Percentiles rank a stretch among this genome's conserved stretches.
These are phyloP conservation scores for Sebastes taczanowskii DNA, from an alignment of 2,797 vertebrate genomes.

Conservation along the genomic window DNA sequence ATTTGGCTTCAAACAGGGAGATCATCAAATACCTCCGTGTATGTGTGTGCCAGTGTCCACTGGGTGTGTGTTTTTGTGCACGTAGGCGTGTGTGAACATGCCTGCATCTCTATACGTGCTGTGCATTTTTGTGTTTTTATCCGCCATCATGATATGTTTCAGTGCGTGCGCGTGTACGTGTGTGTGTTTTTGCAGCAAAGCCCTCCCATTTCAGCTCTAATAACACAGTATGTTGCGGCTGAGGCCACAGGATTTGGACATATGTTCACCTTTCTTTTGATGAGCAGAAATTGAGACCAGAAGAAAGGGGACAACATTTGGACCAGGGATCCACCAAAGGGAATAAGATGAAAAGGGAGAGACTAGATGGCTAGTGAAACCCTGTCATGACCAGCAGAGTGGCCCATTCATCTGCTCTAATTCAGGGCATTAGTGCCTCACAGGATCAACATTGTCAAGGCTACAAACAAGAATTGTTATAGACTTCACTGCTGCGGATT, in stretches of 20 bases:
- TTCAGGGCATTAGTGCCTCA: conserved; percentile 85
- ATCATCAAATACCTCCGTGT: conserved; percentile 90
- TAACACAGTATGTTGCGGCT: conserved; percentile 79
- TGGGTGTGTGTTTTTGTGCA: conserved; percentile 19
- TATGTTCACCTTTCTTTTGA: conserved; percentile 97
- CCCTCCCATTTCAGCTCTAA: conserved; percentile 74
- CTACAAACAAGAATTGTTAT: conserved; percentile 79
- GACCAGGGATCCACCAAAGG: conserved; percentile 88
- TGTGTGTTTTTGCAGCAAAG: conserved; percentile 33
- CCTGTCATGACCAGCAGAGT: conserved; percentile 86
- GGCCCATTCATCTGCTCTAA: conserved; percentile 88
- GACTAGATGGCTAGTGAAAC: conserved; percentile 86
- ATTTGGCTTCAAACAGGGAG: conserved; percentile 89
- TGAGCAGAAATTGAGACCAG: conserved; percentile 92
- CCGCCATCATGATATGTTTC: conserved; percentile 33
- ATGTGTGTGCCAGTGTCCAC: conserved; percentile 49
- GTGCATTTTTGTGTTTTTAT: conserved; percentile 60
- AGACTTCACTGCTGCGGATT: conserved; percentile 68
- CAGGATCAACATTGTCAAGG: conserved; percentile 84
- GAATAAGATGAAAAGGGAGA: conserved; percentile 94
- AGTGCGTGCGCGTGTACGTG: conserved; percentile 9
- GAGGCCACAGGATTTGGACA: conserved; percentile 84
- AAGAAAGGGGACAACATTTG: conserved; percentile 85
- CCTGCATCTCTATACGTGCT: conserved; percentile 19
- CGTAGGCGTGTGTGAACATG: conserved; percentile 13